Conservation (phyloP, 2,888 invertebrate genomes). For the Agonopterix heracliana region DNA sequence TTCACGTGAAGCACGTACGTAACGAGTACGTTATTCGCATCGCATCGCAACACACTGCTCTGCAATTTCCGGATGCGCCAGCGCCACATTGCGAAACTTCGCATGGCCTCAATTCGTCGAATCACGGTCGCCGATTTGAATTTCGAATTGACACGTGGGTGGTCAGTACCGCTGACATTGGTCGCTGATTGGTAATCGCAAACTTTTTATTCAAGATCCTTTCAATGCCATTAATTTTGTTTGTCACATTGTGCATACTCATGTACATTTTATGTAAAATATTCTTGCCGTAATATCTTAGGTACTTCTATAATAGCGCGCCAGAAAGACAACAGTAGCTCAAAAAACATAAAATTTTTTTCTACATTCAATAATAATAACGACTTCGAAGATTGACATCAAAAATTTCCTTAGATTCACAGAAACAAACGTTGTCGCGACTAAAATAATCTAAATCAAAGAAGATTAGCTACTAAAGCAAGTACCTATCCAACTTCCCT, state of each 20-base stretch:
- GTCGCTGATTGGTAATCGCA: neutral
- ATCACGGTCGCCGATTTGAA: conserved; percentile 13
- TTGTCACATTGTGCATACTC: neutral
- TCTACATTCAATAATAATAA: too few relatives aligned
- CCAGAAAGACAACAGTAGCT: too few relatives aligned
- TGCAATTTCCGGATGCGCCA: conserved; percentile 23
- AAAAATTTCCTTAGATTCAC: too few relatives aligned
- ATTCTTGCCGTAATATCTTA: too few relatives aligned
- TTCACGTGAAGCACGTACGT: neutral
- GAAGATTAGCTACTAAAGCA: too few relatives aligned
- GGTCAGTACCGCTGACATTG: conserved; percentile 6
- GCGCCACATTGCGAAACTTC: conserved; percentile 21
- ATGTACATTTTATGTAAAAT: neutral
- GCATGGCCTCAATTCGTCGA: conserved; percentile 13
- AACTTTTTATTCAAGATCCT: neutral
- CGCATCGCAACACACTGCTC: neutral
- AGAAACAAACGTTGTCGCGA: too few relatives aligned
- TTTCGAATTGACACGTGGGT: conserved; percentile 6
- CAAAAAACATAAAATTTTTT: too few relatives aligned
- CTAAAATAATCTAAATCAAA: too few relatives aligned
- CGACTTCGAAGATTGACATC: too few relatives aligned
- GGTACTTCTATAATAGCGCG: too few relatives aligned
- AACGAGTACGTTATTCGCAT: neutral
- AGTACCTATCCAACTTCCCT: too few relatives aligned
- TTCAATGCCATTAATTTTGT: neutral